Conservation (phyloP, 2,888 invertebrate species). For the Drosophila cognata region DNA sequence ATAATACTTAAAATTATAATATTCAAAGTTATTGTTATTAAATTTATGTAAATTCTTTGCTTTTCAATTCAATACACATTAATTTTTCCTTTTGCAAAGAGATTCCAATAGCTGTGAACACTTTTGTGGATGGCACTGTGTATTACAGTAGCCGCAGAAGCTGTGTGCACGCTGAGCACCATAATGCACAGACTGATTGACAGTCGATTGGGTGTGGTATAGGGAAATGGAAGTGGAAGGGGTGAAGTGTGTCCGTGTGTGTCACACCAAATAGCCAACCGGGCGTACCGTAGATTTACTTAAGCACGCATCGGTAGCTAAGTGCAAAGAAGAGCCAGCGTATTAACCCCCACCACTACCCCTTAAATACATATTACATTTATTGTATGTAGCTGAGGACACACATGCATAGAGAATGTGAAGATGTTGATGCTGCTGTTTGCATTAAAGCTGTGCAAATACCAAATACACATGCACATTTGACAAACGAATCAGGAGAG, state of each 20-base stretch:
- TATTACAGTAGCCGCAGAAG: slow-evolving; percentile 6
- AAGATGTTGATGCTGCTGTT: slow-evolving; percentile 58
- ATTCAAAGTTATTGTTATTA: not conserved
- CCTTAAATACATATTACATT: not conserved
- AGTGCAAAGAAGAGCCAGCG: slow-evolving; percentile 22
- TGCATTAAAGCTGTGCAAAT: slow-evolving; percentile 53
- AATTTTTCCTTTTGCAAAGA: not conserved
- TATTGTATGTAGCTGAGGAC: slow-evolving; percentile 19
- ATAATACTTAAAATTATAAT: not conserved
- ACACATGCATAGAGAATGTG: slow-evolving; percentile 26
- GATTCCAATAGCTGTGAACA: not conserved
- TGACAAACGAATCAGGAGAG: slow-evolving; percentile 53
- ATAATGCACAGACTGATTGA: slow-evolving; percentile 33
- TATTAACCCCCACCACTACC: not conserved
- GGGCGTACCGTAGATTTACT: slow-evolving; percentile 53
- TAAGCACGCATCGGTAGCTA: slow-evolving; percentile 57
- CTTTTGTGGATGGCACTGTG: slow-evolving; percentile 26
- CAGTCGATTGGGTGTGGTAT: slow-evolving; percentile 6
- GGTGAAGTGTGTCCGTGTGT: not conserved
- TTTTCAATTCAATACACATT: not conserved
- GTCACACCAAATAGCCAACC: slow-evolving; percentile 35
- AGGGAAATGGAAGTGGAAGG: not conserved
- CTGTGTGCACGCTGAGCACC: slow-evolving; percentile 10
- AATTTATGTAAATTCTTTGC: not conserved
- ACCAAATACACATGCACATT: slow-evolving; percentile 35